Base-by-base conservation (phyloP, 1,140 invertebrate genomes). In the Temnothorax longispinosus region DNA sequence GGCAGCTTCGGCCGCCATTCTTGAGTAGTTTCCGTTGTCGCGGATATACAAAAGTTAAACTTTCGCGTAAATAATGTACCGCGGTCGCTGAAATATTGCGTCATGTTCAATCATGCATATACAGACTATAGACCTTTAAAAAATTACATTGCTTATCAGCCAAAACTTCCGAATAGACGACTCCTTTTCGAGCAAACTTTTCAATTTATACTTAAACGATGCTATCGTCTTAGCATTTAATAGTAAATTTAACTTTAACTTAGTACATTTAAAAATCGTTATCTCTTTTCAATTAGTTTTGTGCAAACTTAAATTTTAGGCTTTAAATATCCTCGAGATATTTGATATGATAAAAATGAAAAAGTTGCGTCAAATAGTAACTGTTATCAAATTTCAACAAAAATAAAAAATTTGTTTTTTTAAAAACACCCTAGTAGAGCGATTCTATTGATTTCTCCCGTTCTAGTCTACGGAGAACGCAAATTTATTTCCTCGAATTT, bases 1-100 rank as follows among this genome's bases (percentile, higher is more conserved):
- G 27, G 27, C 27, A 81, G 71, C 50, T 81, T 81, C 7, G 13
- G 21, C 65, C 47, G n/a, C 35, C 27, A 44, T 56, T 69, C n/a
- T 81, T 15, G 21, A 71, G 64, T 32, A 71, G 64, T 44, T 71
- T 6, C 50, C 21, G 35, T 41, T 81, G 50, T 71, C 78, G 38
- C 65, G n/a, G n/a, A 52, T 32, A 32, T n/a, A 71, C 47, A 71
- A 81, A 81, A 71, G 64, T 58, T 56, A 5, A 56, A 81, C 38
- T 71, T 44, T 56, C 38, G n/a, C 21, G 15, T 71, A 69, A 67
- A 41, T 69, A 54, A 69, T 69, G 32, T 44, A 38, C 15, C 41
- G 50, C 65, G 35, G 15, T 71, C 10, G 8, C 10, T 54, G 38
- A 71, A 71, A 71, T 81, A 71, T 67, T 47, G 15, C n/a, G 18